A percentile compares a stretch with the other conserved stretches of the same genome.
Evolutionary conservation across 2,797 vertebrate genomes (phyloP).

Genomic region (Gadopsis marmoratus): DNA sequence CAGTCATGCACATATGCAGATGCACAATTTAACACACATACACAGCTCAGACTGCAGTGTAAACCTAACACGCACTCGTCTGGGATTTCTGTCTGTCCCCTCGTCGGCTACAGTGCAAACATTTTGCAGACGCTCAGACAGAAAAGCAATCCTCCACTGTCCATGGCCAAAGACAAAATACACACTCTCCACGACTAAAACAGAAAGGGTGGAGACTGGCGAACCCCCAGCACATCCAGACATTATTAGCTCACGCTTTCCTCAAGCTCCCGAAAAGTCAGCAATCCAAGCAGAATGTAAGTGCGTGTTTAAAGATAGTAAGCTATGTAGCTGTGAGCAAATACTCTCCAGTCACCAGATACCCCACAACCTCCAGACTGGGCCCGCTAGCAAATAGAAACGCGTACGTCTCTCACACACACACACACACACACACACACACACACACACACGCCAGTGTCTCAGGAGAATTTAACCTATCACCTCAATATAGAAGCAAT

Average conservation of each 20-base stretch:
- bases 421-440: conserved; percentile 21
- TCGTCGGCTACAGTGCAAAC: conserved; percentile 56
- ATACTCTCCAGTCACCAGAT: conserved; percentile 70
- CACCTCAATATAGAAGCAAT: conserved; percentile 58
- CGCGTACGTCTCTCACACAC: conserved; percentile 30
- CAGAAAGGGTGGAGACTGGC: background rate
- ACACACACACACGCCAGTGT: conserved; percentile 35
- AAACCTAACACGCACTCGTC: conserved; percentile 71
- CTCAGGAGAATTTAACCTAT: conserved; percentile 54
- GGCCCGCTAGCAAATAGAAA: conserved; percentile 54
- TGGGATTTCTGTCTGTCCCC: conserved; percentile 49
- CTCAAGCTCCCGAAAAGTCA: conserved; percentile 32
- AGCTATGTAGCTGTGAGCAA: conserved; percentile 63
- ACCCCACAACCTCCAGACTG: conserved; percentile 54
- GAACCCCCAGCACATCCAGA: conserved; percentile 21
- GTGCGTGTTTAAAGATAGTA: conserved; percentile 63
- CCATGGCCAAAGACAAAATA: conserved; percentile 13
- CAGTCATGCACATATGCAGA: conserved; percentile 37
- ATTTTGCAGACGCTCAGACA: conserved; percentile 34
- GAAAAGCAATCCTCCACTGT: conserved; percentile 23
- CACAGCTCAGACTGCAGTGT: conserved; percentile 58
- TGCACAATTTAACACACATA: conserved; percentile 38
- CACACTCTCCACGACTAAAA: conserved; percentile 7
- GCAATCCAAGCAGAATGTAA: conserved; percentile 39
- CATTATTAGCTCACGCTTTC: conserved; percentile 29